Base-by-base conservation (phyloP, 2,888 invertebrate species). In the Drosophila neonasuta region DNA sequence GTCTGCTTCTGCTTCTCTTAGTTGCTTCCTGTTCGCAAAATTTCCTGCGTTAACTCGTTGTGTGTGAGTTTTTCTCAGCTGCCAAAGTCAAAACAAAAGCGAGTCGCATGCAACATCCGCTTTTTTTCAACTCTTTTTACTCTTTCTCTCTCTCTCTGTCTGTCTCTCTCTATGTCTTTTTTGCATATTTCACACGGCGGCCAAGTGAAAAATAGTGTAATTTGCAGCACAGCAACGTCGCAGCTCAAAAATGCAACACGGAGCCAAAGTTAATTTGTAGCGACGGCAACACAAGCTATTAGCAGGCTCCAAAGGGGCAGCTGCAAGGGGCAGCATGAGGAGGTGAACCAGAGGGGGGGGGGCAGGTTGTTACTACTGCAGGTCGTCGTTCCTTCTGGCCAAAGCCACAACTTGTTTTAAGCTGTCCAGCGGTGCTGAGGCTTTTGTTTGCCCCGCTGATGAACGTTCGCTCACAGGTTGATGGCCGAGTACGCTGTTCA, bases 281-380 rank as follows among this genome's bases (percentile, higher is more conserved):
- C 82, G 85, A 85, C 80, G 80, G 82, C 80, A 80, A 79, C 85
- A 82, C 82, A 83, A 79, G 80, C 83, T 83, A 85, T 83, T 83
- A 83, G 85, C 82, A 76, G 75, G 75, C 82, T 79, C 67, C 81
- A 66, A 65, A 51, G 50, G 59, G 32, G 65, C 46, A 24, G 30
- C 39, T 29, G 30, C 15, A 10, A 1, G 15, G 17, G 32, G 17
- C 3, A 3, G 4, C 34, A 1, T 4, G 30, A 34, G 2, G 1
- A 8, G 15, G 17, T 2, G n/a, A 20, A 20, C 20, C 8, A 0
- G 2, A 0, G 17, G 15, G 2, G 15, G 1, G 17, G 2, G 24
- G 11, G 13, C 20, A 20, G 24, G 24, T 24, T 24, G n/a, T 3
- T 11, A 0, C 8, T 24, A 39, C 39, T 42, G 56, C 63, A 60